Conservation (phyloP, 2,888 invertebrate genomes). For the Oscheius sp. region DNA sequence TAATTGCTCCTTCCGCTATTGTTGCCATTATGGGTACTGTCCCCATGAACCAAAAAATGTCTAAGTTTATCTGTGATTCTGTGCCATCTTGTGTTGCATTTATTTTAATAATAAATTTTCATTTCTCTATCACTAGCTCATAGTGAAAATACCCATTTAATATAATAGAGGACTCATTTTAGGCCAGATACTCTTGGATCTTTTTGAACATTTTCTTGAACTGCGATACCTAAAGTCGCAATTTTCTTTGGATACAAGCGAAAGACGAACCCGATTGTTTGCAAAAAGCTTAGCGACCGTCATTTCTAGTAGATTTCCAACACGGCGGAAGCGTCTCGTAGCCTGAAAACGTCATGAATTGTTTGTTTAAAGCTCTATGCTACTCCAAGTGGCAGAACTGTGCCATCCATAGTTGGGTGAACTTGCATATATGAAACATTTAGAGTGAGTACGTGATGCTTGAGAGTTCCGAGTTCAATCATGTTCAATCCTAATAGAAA, state of each 20-base stretch:
- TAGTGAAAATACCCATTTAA: background rate
- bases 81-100: background rate
- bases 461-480: conserved; percentile 67
- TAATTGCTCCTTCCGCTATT: no score
- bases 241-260: background rate
- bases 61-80: background rate
- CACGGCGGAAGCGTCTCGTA: conserved; percentile 64
- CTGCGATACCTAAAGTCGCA: conserved; percentile 63
- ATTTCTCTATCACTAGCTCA: background rate
- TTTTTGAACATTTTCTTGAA: conserved; percentile 70
- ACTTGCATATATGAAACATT: conserved; percentile 70
- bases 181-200: conserved; percentile 57
- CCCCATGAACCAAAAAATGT: background rate
- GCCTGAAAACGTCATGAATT: conserved; percentile 48
- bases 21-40: conserved; percentile 12
- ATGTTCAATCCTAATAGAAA: conserved; percentile 64
- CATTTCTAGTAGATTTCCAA: conserved; percentile 67
- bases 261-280: conserved; percentile 49
- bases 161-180: no score
- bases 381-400: conserved; percentile 66
- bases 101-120: background rate
- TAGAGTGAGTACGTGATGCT: conserved; percentile 66
- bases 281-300: conserved; percentile 68
- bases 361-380: conserved; percentile 6
- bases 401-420: conserved; percentile 67